Percentiles rank a stretch among this genome's conserved stretches.
Conservation (phyloP, 2,888 invertebrate genomes). For the Ctena decussata region DNA sequence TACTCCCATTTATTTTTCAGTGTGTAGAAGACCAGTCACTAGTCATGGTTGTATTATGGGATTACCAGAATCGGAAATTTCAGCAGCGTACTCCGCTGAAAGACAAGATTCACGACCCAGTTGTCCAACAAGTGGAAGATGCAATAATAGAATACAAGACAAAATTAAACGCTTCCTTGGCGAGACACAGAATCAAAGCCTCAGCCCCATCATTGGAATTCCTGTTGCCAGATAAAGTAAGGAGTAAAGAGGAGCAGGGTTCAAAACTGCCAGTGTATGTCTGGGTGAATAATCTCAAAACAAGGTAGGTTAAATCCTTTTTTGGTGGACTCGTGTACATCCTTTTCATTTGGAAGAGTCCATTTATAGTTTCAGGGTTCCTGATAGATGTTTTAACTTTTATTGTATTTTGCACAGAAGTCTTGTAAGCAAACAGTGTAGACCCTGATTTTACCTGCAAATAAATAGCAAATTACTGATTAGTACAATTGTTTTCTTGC, state of each 20-base stretch:
- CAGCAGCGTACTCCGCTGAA: constrained; percentile 75
- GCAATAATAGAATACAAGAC: constrained; percentile 80
- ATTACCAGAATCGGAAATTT: constrained; percentile 84
- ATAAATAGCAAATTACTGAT: too few species aligned
- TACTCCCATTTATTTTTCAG: constrained; percentile 75
- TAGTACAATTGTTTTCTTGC: too few species aligned
- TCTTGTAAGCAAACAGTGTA: too few species aligned
- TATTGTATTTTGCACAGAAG: too few species aligned
- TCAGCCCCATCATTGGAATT: constrained; percentile 81
- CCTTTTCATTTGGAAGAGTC: too few species aligned
- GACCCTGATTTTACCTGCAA: too few species aligned
- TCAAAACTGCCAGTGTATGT: constrained; percentile 80
- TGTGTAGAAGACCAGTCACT: constrained; percentile 74
- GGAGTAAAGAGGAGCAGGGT: constrained; percentile 78
- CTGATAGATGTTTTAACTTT: too few species aligned
- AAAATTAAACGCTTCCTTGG: constrained; percentile 84
- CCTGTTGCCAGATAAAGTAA: constrained; percentile 82
- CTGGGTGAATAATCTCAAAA: constrained; percentile 85
- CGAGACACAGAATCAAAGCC: constrained; percentile 82
- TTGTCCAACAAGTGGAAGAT: constrained; percentile 79
- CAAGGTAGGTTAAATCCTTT: constrained; percentile 75
- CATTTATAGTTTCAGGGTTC: too few species aligned
- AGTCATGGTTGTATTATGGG: constrained; percentile 84
- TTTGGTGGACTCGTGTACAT: too few species aligned
- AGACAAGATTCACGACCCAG: constrained; percentile 70